A percentile compares a stretch with the other conserved stretches of the same genome.
phyloP scores from a whole-genome alignment of 1,140 invertebrate species.

The Halictus rubicundus region DNA sequence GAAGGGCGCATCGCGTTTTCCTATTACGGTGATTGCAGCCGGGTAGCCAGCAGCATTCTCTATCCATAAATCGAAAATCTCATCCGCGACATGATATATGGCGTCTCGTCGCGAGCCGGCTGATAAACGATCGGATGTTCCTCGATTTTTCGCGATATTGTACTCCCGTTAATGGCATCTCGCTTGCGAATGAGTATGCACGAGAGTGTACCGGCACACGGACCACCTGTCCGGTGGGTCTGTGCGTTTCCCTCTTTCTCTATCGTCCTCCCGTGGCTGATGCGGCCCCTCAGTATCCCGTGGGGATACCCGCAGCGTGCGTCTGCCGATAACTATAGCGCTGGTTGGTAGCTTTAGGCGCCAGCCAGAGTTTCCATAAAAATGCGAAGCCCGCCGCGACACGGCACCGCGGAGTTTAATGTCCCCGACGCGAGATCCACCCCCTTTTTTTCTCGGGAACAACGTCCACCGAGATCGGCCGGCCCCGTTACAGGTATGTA shows the following conservation, averaged over 20 bases:
- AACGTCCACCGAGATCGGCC: conserved; percentile 54
- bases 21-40: neutral
- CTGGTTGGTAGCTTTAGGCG: conserved; percentile 65
- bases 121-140: conserved; percentile 60
- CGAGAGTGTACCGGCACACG: conserved; percentile 36
- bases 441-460: conserved; percentile 53
- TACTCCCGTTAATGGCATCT: conserved; percentile 61
- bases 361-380: conserved; percentile 72
- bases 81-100: conserved; percentile 46
- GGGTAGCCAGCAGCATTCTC: conserved; percentile 2
- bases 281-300: conserved; percentile 37
- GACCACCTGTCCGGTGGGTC: conserved; percentile 62
- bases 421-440: conserved; percentile 59
- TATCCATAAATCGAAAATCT: conserved; percentile 47
- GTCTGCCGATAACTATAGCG: conserved; percentile 49
- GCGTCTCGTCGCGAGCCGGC: conserved; percentile 36
- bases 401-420: conserved; percentile 60
- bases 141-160: conserved; percentile 56
- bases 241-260: conserved; percentile 23
- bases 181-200: conserved; percentile 53
- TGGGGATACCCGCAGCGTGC: conserved; percentile 51
- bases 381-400: conserved; percentile 64
- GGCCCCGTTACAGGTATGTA: conserved; percentile 55
- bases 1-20: neutral
- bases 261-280: conserved; percentile 18